Conservation (phyloP, 2,113 vertebrate species). For the Anser brachyrhynchus region DNA sequence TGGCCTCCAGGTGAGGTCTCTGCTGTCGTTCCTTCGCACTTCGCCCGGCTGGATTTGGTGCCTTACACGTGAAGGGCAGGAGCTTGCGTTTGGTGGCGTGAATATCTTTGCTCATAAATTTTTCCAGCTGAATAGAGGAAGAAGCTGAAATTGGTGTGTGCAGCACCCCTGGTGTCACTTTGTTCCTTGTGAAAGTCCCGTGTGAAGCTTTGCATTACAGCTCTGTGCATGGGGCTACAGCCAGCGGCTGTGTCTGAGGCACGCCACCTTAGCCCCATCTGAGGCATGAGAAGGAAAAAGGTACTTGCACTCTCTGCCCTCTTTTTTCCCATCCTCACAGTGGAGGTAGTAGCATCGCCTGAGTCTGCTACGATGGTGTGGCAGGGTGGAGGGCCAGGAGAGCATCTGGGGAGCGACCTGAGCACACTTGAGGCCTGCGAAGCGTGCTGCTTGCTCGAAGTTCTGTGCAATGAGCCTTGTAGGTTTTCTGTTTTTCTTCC, state of each 20-base stretch:
- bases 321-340: not conserved
- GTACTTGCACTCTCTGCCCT: not conserved
- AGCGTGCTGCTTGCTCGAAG: not conserved
- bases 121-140: not conserved
- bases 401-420: not conserved
- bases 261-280: rapidly evolving
- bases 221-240: rapidly evolving
- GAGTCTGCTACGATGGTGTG: not conserved
- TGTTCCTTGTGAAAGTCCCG: not conserved
- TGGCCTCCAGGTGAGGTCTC: not conserved
- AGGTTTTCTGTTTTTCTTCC: not conserved
- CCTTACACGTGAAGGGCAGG: not conserved
- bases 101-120: not conserved
- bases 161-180: not conserved
- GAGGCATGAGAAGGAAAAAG: not conserved
- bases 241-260: not conserved
- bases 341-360: not conserved
- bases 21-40: not conserved
- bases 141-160: not conserved
- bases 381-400: not conserved
- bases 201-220: not conserved
- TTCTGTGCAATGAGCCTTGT: not conserved
- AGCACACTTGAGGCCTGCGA: not conserved
- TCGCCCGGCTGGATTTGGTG: not conserved
- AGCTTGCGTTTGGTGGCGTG: not conserved